Evolutionary conservation across 2,888 invertebrate genomes (phyloP).

Genomic region (Thera obeliscata): DNA sequence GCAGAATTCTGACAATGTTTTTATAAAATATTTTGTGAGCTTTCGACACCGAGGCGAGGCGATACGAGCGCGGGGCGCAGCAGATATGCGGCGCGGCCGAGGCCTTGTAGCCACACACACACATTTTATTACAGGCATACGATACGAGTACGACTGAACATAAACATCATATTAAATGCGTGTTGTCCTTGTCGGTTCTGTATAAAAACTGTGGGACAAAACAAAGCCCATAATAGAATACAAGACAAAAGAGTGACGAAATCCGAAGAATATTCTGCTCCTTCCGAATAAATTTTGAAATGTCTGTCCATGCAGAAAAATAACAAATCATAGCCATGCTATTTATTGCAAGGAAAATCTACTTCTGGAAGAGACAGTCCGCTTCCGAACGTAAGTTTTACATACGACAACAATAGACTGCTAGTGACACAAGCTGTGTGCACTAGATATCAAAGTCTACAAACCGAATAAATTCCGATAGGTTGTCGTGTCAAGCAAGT

Average conservation of each 20-base stretch:
- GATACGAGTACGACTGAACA: slow-evolving; percentile 18
- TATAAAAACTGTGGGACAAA: background rate
- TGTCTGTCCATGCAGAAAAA: background rate
- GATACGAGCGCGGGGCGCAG: background rate
- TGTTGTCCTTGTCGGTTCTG: slow-evolving; percentile 11
- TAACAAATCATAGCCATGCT: background rate
- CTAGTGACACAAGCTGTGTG: background rate
- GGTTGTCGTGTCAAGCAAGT: slow-evolving; percentile 9
- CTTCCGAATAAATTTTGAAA: background rate
- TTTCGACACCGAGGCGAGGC: slow-evolving; percentile 12
- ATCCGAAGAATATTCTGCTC: background rate
- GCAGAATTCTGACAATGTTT: slow-evolving; percentile 34
- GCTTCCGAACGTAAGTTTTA: too few species aligned
- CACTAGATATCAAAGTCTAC: background rate
- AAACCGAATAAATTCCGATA: slow-evolving; percentile 11
- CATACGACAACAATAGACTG: background rate
- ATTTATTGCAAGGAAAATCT: too few species aligned
- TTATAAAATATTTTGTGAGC: slow-evolving; percentile 28
- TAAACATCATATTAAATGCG: slow-evolving; percentile 21
- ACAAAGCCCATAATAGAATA: background rate
- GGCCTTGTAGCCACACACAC: background rate
- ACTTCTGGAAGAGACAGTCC: too few species aligned
- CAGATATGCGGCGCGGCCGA: background rate
- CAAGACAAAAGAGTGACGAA: background rate
- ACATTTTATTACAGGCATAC: slow-evolving; percentile 14